These are phyloP conservation scores for Semnornis frantzii DNA, from an alignment of 2,113 vertebrate genomes.

Conservation along the genomic window DNA sequence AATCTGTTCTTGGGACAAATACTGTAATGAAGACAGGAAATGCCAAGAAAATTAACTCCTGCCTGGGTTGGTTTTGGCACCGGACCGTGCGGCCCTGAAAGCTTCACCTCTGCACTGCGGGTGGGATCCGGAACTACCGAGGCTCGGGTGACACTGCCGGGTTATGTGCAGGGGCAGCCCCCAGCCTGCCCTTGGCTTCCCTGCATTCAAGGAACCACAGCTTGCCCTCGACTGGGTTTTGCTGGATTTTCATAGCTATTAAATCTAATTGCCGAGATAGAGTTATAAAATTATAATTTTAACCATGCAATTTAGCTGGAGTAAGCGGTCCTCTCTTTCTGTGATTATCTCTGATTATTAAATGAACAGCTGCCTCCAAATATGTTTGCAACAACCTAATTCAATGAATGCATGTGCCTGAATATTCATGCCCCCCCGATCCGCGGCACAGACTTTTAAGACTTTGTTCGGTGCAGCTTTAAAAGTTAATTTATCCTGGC, in stretches of 20 bases:
- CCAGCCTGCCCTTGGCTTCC: not conserved
- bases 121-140: rapidly evolving
- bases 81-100: not conserved
- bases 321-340: slow-evolving; percentile 58
- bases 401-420: slow-evolving; percentile 66
- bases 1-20: slow-evolving; percentile 52
- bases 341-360: slow-evolving; percentile 75
- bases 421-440: slow-evolving; percentile 70
- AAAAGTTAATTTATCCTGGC: slow-evolving; percentile 70
- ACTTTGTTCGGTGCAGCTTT: slow-evolving; percentile 25
- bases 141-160: rapidly evolving
- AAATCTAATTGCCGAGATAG: slow-evolving; percentile 69
- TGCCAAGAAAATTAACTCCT: not conserved
- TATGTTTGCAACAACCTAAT: slow-evolving; percentile 72
- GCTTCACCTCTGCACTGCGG: rapidly evolving
- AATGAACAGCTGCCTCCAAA: slow-evolving; percentile 78
- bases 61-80: not conserved
- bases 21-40: slow-evolving; percentile 56
- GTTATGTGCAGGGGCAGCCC: not conserved
- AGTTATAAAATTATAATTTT: slow-evolving; percentile 75
- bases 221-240: slow-evolving; percentile 46
- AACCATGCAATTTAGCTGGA: slow-evolving; percentile 68
- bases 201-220: not conserved
- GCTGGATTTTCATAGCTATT: slow-evolving; percentile 62
- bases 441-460: not conserved